Percentiles rank a stretch among this genome's conserved stretches.
These are phyloP conservation scores for Parus major DNA, from an alignment of 2,113 vertebrate species.

Conservation along the genomic window DNA sequence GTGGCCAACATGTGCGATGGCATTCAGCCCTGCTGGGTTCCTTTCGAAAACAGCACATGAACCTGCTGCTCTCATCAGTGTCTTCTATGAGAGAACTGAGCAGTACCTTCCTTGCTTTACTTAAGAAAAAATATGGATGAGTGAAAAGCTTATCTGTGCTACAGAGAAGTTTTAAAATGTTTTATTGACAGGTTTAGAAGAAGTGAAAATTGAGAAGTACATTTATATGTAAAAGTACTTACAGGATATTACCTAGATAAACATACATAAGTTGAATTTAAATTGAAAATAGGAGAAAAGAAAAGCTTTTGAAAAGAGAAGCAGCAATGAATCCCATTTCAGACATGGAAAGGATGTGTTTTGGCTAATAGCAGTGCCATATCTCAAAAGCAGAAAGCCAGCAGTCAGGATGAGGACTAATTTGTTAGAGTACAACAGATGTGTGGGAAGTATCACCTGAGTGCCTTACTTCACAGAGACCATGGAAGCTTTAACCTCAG, in stretches of 20 bases:
- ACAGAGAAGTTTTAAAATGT: neutral
- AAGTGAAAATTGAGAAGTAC: neutral
- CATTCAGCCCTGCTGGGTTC: neutral
- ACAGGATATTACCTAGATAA: neutral
- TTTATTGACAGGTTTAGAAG: neutral
- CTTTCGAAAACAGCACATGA: neutral
- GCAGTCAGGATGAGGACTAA: neutral
- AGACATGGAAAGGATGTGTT: neutral
- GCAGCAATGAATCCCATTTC: neutral
- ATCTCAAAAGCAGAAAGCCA: neutral
- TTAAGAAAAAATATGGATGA: neutral
- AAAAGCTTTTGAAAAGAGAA: neutral
- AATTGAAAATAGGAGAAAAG: neutral
- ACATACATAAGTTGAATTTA: neutral
- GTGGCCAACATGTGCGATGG: rapidly evolving
- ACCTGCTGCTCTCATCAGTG: neutral
- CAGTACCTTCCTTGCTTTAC: neutral
- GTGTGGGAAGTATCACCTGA: neutral
- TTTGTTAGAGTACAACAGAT: neutral
- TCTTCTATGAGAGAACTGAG: neutral
- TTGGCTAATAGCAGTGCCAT: neutral
- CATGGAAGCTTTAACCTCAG: neutral
- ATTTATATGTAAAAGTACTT: neutral
- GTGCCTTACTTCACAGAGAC: neutral
- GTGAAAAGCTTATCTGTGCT: neutral